Base-by-base conservation (phyloP, 1,140 invertebrate genomes). In the Lordiphosa clarofinis region DNA sequence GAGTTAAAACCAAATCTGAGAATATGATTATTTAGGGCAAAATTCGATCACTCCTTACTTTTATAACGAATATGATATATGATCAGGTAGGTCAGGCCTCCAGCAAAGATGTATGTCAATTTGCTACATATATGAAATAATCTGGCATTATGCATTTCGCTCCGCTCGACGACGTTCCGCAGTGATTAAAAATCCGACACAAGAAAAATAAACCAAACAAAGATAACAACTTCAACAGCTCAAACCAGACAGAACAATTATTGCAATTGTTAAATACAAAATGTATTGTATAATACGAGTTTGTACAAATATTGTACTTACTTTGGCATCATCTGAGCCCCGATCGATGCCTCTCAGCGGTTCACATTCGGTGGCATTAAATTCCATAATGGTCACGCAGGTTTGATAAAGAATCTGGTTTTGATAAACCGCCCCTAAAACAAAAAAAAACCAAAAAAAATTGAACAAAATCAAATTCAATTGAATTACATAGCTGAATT, bases 361-460 rank as follows among this genome's bases (percentile, higher is more conserved):
- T 12, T 86, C 58, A 35, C 87, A 88, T 37, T 87, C 63, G 4
- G 78, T 69, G 19, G 66, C 82, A 50, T 87, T 88, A 10, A 55
- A 82, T 44, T 88, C 56, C 50, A 67, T 72, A 19, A 88, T 56
- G 36, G 65, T 76, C 9, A 87, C 64, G 60, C 87, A 88, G 38
- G 87, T 88, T 47, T 88, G 67, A 47, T 88, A 88, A 12, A 88
- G 63, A 21, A 88, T 72, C 12, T 88, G 87, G 67, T 87, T 88
- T 42, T 87, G 87, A 56, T 76, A 64, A 47, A 88, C 87, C 68
- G 87, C 84, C 66, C 71, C 81, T 88, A 68, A 82, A 84, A 86
- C 42, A 39, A 48, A 9, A 54, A n/a, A n/a, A 15, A 15, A 15
- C 15, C 24, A 8, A n/a, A 37, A 8, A n/a, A 37, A 9, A 33